phyloP scores from a whole-genome alignment of 1,140 invertebrate species.

The Gyrodactylus salaris region DNA sequence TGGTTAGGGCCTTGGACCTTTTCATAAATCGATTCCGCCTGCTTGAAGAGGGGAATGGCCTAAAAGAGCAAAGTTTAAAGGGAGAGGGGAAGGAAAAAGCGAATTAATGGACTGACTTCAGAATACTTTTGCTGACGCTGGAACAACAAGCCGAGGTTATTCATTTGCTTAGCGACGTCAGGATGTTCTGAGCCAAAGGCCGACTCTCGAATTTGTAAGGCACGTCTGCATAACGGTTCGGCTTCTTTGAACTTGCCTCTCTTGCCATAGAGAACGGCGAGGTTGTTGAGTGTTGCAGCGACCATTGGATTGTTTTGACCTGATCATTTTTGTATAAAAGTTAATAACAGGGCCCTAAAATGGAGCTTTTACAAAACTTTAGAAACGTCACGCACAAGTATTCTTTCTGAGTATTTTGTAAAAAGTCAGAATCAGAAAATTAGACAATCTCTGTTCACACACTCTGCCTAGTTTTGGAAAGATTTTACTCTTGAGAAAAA shows the following conservation, averaged over 20 bases:
- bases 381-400: slow-evolving; percentile 44
- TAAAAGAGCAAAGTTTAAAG: too few species aligned
- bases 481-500: too few species aligned
- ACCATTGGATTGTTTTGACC: slow-evolving; percentile 16
- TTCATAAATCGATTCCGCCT: neutral
- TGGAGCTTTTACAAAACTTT: neutral
- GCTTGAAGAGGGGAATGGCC: neutral
- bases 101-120: slow-evolving; percentile 15
- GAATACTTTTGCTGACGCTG: slow-evolving; percentile 45
- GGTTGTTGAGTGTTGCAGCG: slow-evolving; percentile 72
- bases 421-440: too few species aligned
- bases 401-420: too few species aligned
- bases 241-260: slow-evolving; percentile 85
- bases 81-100: neutral
- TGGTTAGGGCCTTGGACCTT: neutral
- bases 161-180: slow-evolving; percentile 93
- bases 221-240: slow-evolving; percentile 82
- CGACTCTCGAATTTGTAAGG: slow-evolving; percentile 84
- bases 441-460: too few species aligned
- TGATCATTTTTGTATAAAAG: neutral
- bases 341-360: neutral
- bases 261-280: slow-evolving; percentile 76
- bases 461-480: too few species aligned
- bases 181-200: slow-evolving; percentile 80
- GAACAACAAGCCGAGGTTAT: slow-evolving; percentile 84